Percentiles rank a stretch among this genome's conserved stretches.
Evolutionary conservation across 2,797 vertebrate species (phyloP).

Genomic region (Urocyon cinereoargenteus): DNA sequence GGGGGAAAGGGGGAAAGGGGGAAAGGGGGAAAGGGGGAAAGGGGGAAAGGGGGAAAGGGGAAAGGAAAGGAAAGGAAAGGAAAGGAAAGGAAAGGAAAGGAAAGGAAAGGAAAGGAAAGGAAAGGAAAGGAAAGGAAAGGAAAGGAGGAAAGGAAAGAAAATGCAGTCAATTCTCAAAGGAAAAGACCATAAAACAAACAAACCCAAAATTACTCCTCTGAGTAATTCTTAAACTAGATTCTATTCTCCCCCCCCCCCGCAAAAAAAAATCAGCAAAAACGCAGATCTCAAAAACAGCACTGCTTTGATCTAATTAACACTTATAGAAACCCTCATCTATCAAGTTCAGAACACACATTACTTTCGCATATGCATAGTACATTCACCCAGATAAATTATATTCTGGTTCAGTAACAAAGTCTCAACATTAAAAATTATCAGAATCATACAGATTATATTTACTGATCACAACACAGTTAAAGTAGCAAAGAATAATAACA

Average conservation of each 20-base stretch:
- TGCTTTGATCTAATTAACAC: not conserved
- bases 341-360: not conserved
- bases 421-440: conserved; percentile 5
- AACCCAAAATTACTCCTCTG: not conserved
- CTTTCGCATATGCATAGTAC: not conserved
- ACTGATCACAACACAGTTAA: not conserved
- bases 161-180: not conserved
- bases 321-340: not conserved
- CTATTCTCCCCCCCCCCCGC: no score
- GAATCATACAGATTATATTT: not conserved
- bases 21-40: no score
- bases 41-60: no score
- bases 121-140: no score
- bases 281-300: not conserved
- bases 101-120: no score
- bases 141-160: not conserved
- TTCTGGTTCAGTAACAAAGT: not conserved
- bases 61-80: no score
- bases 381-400: not conserved
- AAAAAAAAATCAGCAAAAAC: not conserved
- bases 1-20: no score
- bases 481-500: not conserved
- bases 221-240: not conserved
- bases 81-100: no score
- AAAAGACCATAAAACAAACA: not conserved